phyloP scores from a whole-genome alignment of 2,113 vertebrate species.

The Prochilodus magdalenae region DNA sequence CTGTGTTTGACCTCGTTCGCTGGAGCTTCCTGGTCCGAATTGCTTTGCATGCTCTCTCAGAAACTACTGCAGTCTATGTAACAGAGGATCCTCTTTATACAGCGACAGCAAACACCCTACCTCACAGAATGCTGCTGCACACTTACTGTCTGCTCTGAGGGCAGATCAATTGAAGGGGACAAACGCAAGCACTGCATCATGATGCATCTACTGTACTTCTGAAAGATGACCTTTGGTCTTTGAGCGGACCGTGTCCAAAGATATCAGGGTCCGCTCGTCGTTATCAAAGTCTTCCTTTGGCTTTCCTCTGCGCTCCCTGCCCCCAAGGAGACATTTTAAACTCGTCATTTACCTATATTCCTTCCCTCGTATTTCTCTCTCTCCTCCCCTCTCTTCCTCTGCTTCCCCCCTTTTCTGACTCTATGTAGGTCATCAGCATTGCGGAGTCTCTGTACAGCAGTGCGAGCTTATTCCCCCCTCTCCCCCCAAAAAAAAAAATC shows the following conservation, averaged over 20 bases:
- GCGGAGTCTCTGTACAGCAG: slow-evolving; percentile 44
- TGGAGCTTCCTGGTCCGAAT: too few species aligned
- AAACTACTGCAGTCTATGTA: too few species aligned
- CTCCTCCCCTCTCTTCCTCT: slow-evolving; percentile 16
- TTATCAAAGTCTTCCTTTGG: slow-evolving; percentile 31
- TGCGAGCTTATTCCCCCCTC: slow-evolving; percentile 14
- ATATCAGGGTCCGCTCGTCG: background rate
- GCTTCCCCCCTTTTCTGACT: slow-evolving; percentile 36
- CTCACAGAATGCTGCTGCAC: too few species aligned
- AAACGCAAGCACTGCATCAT: too few species aligned
- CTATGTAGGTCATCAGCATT: slow-evolving; percentile 60
- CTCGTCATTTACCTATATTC: slow-evolving; percentile 33
- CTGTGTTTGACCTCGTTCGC: too few species aligned
- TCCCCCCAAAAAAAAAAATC: slow-evolving; percentile 30
- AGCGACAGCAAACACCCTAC: too few species aligned
- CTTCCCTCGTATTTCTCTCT: slow-evolving; percentile 17
- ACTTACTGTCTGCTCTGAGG: too few species aligned
- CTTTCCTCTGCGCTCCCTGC: slow-evolving; percentile 11
- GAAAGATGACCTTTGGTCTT: background rate
- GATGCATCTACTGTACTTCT: background rate
- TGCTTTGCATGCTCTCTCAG: too few species aligned
- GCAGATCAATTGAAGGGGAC: too few species aligned
- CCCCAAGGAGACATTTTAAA: slow-evolving; percentile 37
- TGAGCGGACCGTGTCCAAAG: background rate
- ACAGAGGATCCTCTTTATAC: too few species aligned